Evolutionary conservation across 2,113 vertebrate species (phyloP).

Genomic region (Bothrops jararaca): DNA sequence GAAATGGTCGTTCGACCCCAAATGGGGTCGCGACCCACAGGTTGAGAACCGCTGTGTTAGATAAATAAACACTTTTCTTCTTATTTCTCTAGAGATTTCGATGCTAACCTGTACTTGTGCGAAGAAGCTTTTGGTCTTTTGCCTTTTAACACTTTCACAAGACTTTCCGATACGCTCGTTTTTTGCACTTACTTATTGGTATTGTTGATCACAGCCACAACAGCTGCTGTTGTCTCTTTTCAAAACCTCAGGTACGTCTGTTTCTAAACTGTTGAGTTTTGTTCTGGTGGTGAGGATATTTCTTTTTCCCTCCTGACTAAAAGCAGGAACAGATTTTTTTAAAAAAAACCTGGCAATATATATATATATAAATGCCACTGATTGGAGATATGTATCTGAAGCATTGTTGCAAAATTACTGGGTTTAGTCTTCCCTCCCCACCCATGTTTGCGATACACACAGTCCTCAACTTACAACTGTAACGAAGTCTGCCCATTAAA

Average conservation of each 20-base stretch:
- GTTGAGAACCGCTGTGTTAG: too few relatives aligned
- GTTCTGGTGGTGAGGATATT: not conserved
- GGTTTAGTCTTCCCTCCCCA: not conserved
- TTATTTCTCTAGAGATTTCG: constrained; percentile 84
- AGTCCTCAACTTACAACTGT: too few relatives aligned
- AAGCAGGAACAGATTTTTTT: not conserved
- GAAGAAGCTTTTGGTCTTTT: constrained; percentile 94
- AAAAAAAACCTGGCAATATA: not conserved
- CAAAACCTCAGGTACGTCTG: constrained; percentile 81
- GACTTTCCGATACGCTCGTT: constrained; percentile 83
- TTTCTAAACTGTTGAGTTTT: not conserved
- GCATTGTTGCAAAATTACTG: not conserved
- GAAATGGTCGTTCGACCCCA: too few relatives aligned
- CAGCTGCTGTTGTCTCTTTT: constrained; percentile 70
- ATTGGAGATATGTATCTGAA: not conserved
- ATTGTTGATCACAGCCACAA: constrained; percentile 70
- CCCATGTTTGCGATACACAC: too few relatives aligned
- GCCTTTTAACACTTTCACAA: constrained; percentile 87
- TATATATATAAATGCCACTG: not conserved
- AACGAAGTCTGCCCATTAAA: too few relatives aligned
- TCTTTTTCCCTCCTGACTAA: constrained; percentile 6
- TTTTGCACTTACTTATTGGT: constrained; percentile 82
- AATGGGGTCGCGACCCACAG: too few relatives aligned
- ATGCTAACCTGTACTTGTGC: constrained; percentile 94
- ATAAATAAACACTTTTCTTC: not conserved